These are phyloP conservation scores for Callitettix versicolor DNA, from an alignment of 1,140 invertebrate genomes.

Conservation along the genomic window DNA sequence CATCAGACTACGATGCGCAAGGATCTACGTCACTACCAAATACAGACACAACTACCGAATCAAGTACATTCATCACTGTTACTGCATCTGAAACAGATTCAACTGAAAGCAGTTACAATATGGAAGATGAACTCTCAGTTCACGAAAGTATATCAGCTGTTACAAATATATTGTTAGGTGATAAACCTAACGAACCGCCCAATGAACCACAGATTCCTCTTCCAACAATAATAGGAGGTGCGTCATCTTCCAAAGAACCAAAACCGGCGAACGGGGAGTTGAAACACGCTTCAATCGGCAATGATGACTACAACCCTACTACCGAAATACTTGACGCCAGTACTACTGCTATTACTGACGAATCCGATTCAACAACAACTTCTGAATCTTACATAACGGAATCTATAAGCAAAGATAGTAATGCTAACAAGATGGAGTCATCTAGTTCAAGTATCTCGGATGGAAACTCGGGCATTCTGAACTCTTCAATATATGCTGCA, in stretches of 20 bases:
- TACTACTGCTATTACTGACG: too few relatives aligned
- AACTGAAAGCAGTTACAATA: neutral
- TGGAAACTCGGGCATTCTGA: too few relatives aligned
- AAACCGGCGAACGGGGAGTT: conserved; percentile 11
- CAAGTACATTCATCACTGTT: neutral
- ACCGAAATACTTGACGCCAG: neutral
- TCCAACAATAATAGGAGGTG: conserved; percentile 26
- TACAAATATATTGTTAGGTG: conserved; percentile 23
- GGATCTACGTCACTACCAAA: too few relatives aligned
- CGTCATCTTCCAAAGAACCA: conserved; percentile 24
- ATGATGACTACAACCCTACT: neutral
- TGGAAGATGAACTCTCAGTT: neutral
- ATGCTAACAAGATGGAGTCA: too few relatives aligned
- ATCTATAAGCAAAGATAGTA: too few relatives aligned
- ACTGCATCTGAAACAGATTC: neutral
- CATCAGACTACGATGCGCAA: too few relatives aligned
- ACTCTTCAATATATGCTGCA: neutral
- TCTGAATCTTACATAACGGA: too few relatives aligned
- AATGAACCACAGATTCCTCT: conserved; percentile 26
- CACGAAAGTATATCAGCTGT: conserved; percentile 27
- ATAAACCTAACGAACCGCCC: conserved; percentile 8
- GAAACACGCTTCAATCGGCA: conserved; percentile 12
- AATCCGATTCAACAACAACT: too few relatives aligned
- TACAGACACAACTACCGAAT: neutral
- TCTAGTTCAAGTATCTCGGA: too few relatives aligned